Evolutionary conservation across 2,113 vertebrate genomes (phyloP), one percentile per base, ranked within the genome.

Genomic region (Sinocyclocheilus grahami): DNA sequence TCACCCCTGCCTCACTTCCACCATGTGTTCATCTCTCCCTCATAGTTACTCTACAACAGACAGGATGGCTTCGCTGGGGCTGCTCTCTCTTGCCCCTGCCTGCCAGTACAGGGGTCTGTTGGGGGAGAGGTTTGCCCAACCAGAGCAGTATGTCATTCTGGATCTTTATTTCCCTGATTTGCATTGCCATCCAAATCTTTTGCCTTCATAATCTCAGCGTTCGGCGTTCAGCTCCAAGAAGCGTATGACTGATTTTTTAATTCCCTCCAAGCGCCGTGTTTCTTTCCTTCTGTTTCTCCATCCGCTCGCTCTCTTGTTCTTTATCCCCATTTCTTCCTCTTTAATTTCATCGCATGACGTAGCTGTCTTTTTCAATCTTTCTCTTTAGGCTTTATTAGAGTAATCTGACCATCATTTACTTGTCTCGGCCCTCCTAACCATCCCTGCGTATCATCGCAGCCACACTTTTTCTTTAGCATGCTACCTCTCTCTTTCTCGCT

Each of bases 131-230:
- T 67, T 87, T 74, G 86, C 84, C 79, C 82, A 82, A 89, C 71
- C 60, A 78, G 33, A 86, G 84, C 85, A 75, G 85, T 78, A 83
- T 88, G 85, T 82, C 87, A 3, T 42, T 81, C 74, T 78, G 87
- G 71, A 89, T 90, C 88, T 82, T 83, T 84, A 84, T 89, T 87
- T 89, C 86, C 85, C 91, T 91, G 88, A 93, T n/a, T 89, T 84
- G 33, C 27, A 94, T 94, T 91, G 78, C 93, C 94, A 93, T 95
- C 92, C 90, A 95, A 94, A 93, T 91, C 93, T 94, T 90, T 94
- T 93, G 88, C 93, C 94, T 94, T 94, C 88, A 89, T 87, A 89
- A 89, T 89, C 88, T 87, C 93, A 92, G 89, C 94, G 94, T 94
- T 92, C 93, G 30, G 88, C 91, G 93, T 95, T 92, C 93, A 48